A percentile compares a stretch with the other conserved stretches of the same genome.
phyloP scores from a whole-genome alignment of 1,140 invertebrate genomes.

The Ceratina australensis region DNA sequence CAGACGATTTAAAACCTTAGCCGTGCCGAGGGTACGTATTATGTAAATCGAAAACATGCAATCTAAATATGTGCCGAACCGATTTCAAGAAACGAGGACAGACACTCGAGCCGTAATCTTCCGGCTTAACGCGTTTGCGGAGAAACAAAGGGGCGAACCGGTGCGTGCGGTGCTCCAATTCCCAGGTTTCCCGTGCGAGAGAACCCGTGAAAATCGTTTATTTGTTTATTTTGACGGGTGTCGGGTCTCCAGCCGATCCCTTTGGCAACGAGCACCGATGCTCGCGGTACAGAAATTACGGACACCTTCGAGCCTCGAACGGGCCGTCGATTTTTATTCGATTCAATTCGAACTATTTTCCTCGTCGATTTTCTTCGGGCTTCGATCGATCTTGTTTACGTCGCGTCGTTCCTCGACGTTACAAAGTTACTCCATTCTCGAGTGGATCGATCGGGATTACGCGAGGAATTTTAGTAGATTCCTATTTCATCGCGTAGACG shows the following conservation, averaged over 20 bases:
- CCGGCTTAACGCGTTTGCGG: not conserved
- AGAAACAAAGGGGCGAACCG: slow-evolving; percentile 7
- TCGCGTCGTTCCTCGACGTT: too few species aligned
- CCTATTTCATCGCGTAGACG: not conserved
- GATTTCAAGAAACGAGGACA: not conserved
- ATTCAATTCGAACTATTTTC: too few species aligned
- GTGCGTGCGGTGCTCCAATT: slow-evolving; percentile 19
- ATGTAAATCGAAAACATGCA: too few species aligned
- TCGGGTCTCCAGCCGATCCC: not conserved
- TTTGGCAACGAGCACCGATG: not conserved
- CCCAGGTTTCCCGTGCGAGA: slow-evolving; percentile 29
- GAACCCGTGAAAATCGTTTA: slow-evolving; percentile 13
- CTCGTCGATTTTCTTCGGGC: too few species aligned
- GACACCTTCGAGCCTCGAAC: not conserved
- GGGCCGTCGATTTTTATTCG: not conserved
- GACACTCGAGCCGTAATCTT: not conserved
- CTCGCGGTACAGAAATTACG: not conserved
- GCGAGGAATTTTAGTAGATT: not conserved
- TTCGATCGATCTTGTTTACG: too few species aligned
- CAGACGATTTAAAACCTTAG: too few species aligned
- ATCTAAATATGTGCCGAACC: too few species aligned
- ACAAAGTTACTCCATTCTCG: too few species aligned
- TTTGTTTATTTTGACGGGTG: slow-evolving; percentile 46
- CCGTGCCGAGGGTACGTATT: too few species aligned
- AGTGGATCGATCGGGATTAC: too few species aligned